Conservation (phyloP, 2,888 invertebrate genomes). For the Aromia moschata region DNA sequence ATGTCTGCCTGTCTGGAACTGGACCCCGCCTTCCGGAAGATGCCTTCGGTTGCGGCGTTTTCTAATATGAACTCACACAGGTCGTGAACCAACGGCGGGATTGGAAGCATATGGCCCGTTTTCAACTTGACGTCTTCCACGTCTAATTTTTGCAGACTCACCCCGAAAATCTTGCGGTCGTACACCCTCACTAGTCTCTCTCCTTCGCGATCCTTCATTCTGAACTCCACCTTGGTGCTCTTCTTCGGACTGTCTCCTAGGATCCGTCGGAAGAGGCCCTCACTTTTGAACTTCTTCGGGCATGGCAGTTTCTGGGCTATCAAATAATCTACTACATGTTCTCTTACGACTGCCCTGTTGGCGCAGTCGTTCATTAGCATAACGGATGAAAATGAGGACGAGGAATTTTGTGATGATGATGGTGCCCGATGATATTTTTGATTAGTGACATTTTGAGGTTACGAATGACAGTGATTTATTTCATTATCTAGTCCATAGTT, state of each 20-base stretch:
- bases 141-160: conserved; percentile 6
- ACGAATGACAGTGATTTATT: not conserved
- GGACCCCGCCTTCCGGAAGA: conserved; percentile 89
- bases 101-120: conserved; percentile 73
- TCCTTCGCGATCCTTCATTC: not conserved
- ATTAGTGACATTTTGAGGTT: conserved; percentile 5
- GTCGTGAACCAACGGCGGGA: conserved; percentile 77
- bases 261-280: not conserved
- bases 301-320: not conserved
- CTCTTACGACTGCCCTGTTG: not conserved
- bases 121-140: conserved; percentile 66
- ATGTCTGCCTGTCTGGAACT: conserved; percentile 81
- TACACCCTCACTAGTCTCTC: not conserved
- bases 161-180: conserved; percentile 3
- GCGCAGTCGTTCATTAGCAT: conserved; percentile 14
- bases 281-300: not conserved
- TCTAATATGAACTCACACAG: conserved; percentile 74
- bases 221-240: not conserved
- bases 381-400: not conserved
- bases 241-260: not conserved
- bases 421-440: conserved; percentile 1
- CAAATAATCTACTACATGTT: not conserved
- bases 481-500: too few species aligned
- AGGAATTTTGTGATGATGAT: conserved; percentile 1
- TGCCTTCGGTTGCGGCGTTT: conserved; percentile 79